These are phyloP conservation scores for Novumbra hubbsi DNA, from an alignment of 2,797 vertebrate genomes.

Conservation along the genomic window DNA sequence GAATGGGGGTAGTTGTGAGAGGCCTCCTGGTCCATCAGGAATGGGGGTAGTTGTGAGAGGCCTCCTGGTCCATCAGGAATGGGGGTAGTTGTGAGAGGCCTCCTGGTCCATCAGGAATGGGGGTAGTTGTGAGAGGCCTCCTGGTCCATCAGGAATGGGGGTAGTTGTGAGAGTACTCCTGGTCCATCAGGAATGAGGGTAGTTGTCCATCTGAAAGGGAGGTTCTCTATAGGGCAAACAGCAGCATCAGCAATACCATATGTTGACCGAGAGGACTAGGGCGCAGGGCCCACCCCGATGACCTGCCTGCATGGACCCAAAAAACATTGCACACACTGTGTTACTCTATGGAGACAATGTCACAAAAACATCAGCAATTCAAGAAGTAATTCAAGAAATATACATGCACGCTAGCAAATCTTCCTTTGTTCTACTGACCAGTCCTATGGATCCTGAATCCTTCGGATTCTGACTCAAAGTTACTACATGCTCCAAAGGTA, in stretches of 20 bases:
- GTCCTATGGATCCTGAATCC: neutral
- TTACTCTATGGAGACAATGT: neutral
- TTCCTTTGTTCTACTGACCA: no score
- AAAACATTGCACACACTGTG: conserved; percentile 7
- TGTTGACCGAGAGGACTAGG: conserved; percentile 58
- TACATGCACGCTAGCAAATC: no score
- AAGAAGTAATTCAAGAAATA: no score
- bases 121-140: no score
- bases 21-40: no score
- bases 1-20: no score
- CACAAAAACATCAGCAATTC: neutral
- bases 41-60: no score
- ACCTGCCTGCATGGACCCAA: conserved; percentile 65
- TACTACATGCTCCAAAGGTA: neutral
- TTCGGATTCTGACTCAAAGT: neutral
- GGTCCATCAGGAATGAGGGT: neutral
- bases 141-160: no score
- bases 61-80: no score
- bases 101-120: no score
- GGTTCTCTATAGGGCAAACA: conserved; percentile 49
- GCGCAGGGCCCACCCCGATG: conserved; percentile 53
- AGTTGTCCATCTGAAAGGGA: neutral
- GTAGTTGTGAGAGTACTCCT: neutral
- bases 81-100: no score
- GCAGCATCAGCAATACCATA: conserved; percentile 67